Evolutionary conservation across 2,888 invertebrate genomes (phyloP), one percentile per base, ranked within the genome.

Genomic region (Mechanitis messenoides): DNA sequence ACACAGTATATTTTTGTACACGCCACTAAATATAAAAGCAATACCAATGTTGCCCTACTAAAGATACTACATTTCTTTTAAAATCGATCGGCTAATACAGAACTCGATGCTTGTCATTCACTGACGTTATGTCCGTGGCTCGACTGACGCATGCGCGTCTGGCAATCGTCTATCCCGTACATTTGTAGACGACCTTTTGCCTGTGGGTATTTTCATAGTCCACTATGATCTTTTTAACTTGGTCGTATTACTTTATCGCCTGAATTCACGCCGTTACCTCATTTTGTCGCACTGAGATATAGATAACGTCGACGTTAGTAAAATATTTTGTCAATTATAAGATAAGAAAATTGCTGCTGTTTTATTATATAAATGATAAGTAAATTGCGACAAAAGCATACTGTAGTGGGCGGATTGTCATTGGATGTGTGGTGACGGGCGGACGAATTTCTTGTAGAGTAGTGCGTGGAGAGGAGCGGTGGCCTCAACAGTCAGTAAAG

Each of bases 71-170:
- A 81, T 76, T 86, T 84, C 84, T 86, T 87, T 83, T 81, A 74
- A 81, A 86, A 87, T 87, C 87, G 86, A 87, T 87, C 78, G 82
- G 80, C 71, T 84, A 84, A 81, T 84, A 85, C 81, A 82, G 42
- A 86, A 81, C 83, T 78, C 84, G 84, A 77, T 77, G 83, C 77
- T 82, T 87, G 88, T 87, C 88, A 88, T 87, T 88, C 84, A 86
- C 83, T 87, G 86, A 87, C 85, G 87, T 87, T 79, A 83, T 74
- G 75, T 76, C 78, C 74, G 75, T 72, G 78, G 75, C 68, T 71
- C 72, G 75, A 75, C 79, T 85, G 81, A 87, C 89, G 89, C 89
- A 89, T 89, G 89, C 89, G 89, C 87, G 88, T 87, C 87, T 88
- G 83, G 82, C 79, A 78, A 81, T 81, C 81, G 85, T 88, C 85